phyloP scores from a whole-genome alignment of 2,797 vertebrate species.

The Hoplostethus mediterraneus region DNA sequence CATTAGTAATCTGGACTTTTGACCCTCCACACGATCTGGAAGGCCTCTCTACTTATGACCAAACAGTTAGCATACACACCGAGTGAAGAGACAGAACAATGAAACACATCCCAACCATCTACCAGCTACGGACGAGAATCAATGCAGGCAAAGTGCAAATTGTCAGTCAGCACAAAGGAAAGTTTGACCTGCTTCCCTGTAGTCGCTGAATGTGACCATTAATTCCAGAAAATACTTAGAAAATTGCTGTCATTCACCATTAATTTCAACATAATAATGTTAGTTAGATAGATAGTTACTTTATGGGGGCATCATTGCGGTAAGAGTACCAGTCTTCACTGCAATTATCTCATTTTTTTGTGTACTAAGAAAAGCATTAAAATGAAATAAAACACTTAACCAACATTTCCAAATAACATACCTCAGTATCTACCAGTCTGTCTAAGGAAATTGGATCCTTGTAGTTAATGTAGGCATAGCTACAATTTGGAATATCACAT shows the following conservation, averaged over 20 bases:
- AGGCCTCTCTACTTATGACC: not conserved
- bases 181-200: not conserved
- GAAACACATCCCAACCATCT: slow-evolving; percentile 44
- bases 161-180: not conserved
- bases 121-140: slow-evolving; percentile 24
- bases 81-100: slow-evolving; percentile 16
- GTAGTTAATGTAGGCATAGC: not conserved
- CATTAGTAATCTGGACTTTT: slow-evolving; percentile 54
- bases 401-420: too few species aligned
- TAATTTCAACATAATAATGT: not conserved
- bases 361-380: not conserved
- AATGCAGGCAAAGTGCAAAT: not conserved
- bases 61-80: slow-evolving; percentile 22
- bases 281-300: not conserved
- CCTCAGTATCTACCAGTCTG: not conserved
- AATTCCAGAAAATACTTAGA: not conserved
- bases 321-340: not conserved
- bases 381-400: not conserved
- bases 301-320: not conserved
- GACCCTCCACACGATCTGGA: slow-evolving; percentile 2
- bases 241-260: not conserved
- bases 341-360: not conserved
- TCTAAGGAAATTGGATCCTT: not conserved
- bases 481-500: slow-evolving; percentile 10
- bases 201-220: too few species aligned